phyloP scores from a whole-genome alignment of 2,113 vertebrate genomes.

The Chiloscyllium plagiosum region DNA sequence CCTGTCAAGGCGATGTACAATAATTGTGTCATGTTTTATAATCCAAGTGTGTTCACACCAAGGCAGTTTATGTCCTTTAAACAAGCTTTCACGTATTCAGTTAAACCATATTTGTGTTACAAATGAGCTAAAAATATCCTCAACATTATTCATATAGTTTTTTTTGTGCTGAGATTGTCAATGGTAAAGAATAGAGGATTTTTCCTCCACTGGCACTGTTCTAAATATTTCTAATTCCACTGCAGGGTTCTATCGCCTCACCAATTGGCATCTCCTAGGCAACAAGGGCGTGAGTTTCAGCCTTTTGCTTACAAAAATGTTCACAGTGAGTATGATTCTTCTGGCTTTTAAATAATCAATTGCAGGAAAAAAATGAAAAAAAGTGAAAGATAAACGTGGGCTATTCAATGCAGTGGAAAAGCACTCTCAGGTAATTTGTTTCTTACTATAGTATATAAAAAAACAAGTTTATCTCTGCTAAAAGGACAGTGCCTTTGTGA shows the following conservation, averaged over 20 bases:
- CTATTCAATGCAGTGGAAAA: not conserved
- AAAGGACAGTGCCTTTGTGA: not conserved
- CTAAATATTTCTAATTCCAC: slow-evolving; percentile 31
- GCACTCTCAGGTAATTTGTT: not conserved
- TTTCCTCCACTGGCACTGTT: too few species aligned
- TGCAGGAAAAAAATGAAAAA: not conserved
- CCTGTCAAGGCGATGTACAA: not conserved
- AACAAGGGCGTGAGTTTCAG: not conserved
- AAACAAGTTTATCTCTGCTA: not conserved
- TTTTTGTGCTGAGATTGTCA: slow-evolving; percentile 4
- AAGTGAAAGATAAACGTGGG: not conserved
- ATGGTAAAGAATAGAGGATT: not conserved
- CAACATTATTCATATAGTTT: not conserved
- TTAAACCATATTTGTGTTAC: not conserved
- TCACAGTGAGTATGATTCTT: not conserved
- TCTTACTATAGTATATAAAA: not conserved
- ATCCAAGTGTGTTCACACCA: not conserved
- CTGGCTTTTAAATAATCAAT: slow-evolving; percentile 18
- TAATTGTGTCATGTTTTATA: not conserved
- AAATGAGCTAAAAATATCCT: not conserved
- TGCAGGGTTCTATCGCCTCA: not conserved
- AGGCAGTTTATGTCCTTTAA: not conserved
- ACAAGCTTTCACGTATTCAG: not conserved
- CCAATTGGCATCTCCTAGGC: not conserved
- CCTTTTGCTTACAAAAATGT: not conserved